Evolutionary conservation across 2,888 invertebrate species (phyloP).

Genomic region (Xestia ashworthii): DNA sequence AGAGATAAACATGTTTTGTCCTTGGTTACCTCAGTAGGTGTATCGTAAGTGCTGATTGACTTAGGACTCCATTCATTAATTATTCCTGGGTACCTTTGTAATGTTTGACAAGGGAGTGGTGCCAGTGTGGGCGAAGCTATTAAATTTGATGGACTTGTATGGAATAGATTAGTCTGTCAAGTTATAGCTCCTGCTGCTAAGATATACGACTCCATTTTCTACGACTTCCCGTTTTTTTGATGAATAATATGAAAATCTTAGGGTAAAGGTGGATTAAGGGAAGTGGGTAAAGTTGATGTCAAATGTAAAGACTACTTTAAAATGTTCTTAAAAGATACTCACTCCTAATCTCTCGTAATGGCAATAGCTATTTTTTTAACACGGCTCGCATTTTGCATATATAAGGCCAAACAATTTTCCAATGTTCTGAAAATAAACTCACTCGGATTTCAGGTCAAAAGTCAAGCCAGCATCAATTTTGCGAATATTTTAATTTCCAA

Average conservation of each 20-base stretch:
- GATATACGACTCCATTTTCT: neutral
- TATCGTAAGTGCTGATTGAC: neutral
- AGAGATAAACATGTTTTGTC: neutral
- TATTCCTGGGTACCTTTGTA: conserved; percentile 3
- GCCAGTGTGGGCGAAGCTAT: conserved; percentile 19
- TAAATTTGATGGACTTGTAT: conserved; percentile 22
- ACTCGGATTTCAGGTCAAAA: neutral
- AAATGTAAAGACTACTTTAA: neutral
- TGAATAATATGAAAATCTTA: neutral
- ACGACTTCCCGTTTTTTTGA: neutral
- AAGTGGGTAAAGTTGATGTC: neutral
- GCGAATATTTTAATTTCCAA: neutral
- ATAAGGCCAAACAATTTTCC: neutral
- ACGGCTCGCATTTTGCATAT: neutral
- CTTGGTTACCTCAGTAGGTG: neutral
- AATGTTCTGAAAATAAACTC: neutral
- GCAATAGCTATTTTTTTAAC: neutral
- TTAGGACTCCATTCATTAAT: conserved; percentile 22
- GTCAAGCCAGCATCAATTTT: neutral
- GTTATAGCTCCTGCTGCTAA: conserved; percentile 1
- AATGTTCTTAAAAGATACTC: neutral
- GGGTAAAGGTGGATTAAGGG: neutral
- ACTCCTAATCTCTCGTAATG: neutral
- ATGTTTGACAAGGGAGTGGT: conserved; percentile 28
- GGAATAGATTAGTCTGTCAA: conserved; percentile 18